Percentiles rank a stretch among this genome's conserved stretches.
Evolutionary conservation across 2,113 vertebrate genomes (phyloP).

Genomic region (Tinamus guttatus): DNA sequence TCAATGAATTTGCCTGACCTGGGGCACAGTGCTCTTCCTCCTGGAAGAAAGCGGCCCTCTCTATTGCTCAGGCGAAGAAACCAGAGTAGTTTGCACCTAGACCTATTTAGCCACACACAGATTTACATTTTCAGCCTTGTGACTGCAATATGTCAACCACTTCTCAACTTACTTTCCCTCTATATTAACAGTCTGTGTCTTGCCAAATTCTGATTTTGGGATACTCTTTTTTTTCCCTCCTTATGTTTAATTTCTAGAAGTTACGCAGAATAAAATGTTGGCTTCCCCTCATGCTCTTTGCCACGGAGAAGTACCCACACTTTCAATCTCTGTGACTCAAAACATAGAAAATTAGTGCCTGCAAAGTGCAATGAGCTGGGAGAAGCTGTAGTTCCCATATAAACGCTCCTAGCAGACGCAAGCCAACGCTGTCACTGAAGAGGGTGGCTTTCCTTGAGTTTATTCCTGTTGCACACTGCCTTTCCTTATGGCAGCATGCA

Average conservation of each 20-base stretch:
- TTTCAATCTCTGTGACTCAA: slow-evolving; percentile 58
- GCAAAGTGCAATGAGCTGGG: not conserved
- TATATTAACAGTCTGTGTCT: slow-evolving; percentile 49
- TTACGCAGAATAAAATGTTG: slow-evolving; percentile 26
- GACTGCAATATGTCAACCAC: slow-evolving; percentile 16
- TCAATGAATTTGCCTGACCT: not conserved
- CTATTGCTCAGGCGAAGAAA: slow-evolving; percentile 33
- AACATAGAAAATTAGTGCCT: slow-evolving; percentile 40
- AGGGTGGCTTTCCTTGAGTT: slow-evolving; percentile 14
- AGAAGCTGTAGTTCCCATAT: slow-evolving; percentile 30
- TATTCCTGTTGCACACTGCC: not conserved
- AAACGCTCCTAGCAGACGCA: slow-evolving; percentile 21
- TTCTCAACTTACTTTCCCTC: slow-evolving; percentile 40
- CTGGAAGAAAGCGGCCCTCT: slow-evolving; percentile 14
- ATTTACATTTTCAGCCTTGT: slow-evolving; percentile 35
- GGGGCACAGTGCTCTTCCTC: not conserved
- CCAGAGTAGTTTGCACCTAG: slow-evolving; percentile 17
- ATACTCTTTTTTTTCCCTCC: not conserved
- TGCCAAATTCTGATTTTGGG: slow-evolving; percentile 52
- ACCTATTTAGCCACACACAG: not conserved
- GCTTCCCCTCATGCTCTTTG: slow-evolving; percentile 16
- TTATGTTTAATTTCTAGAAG: slow-evolving; percentile 30
- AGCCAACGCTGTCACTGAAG: slow-evolving; percentile 20
- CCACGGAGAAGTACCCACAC: slow-evolving; percentile 49
- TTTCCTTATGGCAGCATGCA: not conserved